A percentile compares a stretch with the other conserved stretches of the same genome.
Conservation (phyloP, 2,888 invertebrate genomes). For the Spatulosminthurus flaviceps region DNA sequence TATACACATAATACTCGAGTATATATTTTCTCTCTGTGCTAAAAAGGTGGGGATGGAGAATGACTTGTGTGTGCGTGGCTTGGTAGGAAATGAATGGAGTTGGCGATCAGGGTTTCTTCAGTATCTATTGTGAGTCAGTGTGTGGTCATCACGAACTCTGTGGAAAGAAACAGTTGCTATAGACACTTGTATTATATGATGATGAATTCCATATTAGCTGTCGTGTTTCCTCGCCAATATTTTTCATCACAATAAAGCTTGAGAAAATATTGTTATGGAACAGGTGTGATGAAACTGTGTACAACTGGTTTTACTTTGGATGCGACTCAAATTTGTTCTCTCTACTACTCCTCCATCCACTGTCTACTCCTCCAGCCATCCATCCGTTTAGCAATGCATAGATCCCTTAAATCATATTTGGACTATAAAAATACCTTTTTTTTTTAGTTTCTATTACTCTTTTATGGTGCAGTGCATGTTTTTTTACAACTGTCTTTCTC, state of each 20-base stretch:
- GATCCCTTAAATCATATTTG: constrained; percentile 2
- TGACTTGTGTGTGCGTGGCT: constrained; percentile 19
- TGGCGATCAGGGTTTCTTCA: constrained; percentile 1
- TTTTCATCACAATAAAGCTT: constrained; percentile 45
- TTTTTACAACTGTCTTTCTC: background rate
- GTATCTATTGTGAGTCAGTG: constrained; percentile 36
- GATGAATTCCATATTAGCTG: constrained; percentile 33
- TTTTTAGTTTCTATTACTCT: background rate
- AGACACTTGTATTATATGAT: constrained; percentile 44
- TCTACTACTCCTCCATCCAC: too few species aligned
- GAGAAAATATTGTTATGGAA: constrained; percentile 48
- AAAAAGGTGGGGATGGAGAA: too few species aligned
- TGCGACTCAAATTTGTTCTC: background rate
- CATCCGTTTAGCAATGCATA: background rate
- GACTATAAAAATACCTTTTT: constrained; percentile 1
- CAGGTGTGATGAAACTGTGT: constrained; percentile 44
- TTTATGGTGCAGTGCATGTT: background rate
- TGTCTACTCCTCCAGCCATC: too few species aligned
- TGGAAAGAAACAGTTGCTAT: constrained; percentile 39
- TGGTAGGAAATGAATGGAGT: constrained; percentile 3
- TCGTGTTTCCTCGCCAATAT: constrained; percentile 28
- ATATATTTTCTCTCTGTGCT: too few species aligned
- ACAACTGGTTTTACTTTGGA: background rate
- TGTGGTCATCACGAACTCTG: constrained; percentile 44
- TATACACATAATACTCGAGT: too few species aligned